Percentiles rank a stretch among this genome's conserved stretches.
Evolutionary conservation across 2,797 vertebrate species (phyloP).

Genomic region (Astyanax mexicanus): DNA sequence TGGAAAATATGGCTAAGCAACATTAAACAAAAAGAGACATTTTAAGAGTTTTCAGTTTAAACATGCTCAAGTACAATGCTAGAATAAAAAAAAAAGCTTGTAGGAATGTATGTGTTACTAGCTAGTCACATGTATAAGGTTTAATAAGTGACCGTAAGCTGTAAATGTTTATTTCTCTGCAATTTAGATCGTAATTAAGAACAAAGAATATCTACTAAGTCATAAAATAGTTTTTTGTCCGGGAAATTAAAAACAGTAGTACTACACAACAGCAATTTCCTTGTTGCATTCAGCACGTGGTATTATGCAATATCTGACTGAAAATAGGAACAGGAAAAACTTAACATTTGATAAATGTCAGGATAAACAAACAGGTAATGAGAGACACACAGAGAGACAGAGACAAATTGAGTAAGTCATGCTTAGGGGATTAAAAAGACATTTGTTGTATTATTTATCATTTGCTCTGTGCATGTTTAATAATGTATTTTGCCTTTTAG

Average conservation of each 20-base stretch:
- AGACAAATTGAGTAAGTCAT: background rate
- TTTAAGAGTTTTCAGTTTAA: no score
- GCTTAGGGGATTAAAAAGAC: background rate
- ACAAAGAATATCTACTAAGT: background rate
- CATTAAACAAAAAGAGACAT: no score
- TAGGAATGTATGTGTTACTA: no score
- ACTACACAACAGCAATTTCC: no score
- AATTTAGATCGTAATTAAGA: background rate
- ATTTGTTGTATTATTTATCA: background rate
- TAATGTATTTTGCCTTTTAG: background rate
- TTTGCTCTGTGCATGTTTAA: background rate
- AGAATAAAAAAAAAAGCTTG: no score
- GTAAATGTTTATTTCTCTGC: background rate
- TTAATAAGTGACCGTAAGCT: background rate
- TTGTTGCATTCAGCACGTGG: background rate
- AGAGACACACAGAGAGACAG: background rate
- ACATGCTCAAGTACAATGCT: no score
- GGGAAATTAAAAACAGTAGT: background rate
- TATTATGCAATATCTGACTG: background rate
- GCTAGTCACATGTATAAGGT: background rate
- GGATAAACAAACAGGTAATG: background rate
- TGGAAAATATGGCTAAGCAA: no score
- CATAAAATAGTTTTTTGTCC: background rate
- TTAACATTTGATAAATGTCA: background rate
- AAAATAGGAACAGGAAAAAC: background rate